Evolutionary conservation across 2,888 invertebrate species (phyloP).

Genomic region (Phytoseiulus persimilis): DNA sequence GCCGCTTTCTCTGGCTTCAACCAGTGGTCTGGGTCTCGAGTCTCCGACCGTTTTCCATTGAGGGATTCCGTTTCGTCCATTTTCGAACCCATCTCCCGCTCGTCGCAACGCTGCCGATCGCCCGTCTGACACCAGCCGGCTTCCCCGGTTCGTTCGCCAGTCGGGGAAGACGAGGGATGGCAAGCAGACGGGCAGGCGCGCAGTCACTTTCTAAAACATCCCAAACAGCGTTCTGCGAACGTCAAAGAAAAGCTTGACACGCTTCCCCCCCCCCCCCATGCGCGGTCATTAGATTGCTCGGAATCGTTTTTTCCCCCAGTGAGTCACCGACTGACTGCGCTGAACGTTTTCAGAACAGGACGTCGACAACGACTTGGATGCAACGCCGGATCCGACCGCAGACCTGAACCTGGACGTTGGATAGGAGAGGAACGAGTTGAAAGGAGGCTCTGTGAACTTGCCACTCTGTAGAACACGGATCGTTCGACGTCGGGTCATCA

Average conservation of each 20-base stretch:
- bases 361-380: too few species aligned
- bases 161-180: background rate
- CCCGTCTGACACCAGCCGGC: background rate
- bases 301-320: background rate
- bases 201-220: background rate
- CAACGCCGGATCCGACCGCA: too few species aligned
- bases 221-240: background rate
- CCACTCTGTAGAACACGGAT: background rate
- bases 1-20: background rate
- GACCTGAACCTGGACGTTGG: too few species aligned
- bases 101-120: background rate
- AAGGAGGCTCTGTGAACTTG: background rate
- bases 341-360: background rate
- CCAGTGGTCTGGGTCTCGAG: background rate
- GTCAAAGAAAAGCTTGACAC: background rate
- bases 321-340: background rate
- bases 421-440: background rate
- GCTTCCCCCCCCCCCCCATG: background rate
- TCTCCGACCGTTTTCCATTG: background rate
- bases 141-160: background rate
- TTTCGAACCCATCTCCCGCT: background rate
- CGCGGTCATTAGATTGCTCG: background rate
- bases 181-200: background rate
- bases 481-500: background rate
- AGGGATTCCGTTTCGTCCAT: background rate